phyloP scores from a whole-genome alignment of 2,113 vertebrate species.

The Pituophis catenifer region DNA sequence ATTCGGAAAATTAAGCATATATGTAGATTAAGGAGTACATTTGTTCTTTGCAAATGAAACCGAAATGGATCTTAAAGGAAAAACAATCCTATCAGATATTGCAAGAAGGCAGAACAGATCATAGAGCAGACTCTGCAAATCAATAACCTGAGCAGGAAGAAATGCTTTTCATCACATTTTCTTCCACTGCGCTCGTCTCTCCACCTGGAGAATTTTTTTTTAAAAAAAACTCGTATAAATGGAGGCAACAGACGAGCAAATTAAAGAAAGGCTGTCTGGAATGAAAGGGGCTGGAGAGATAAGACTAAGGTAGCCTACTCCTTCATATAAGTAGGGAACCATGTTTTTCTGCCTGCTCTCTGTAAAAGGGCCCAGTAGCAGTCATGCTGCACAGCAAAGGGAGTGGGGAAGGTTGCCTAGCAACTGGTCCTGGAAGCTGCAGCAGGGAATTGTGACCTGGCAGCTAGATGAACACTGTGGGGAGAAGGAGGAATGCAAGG shows the following conservation, averaged over 20 bases:
- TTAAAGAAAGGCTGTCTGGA: accelerated
- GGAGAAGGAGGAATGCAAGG: neutral
- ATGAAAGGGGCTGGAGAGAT: neutral
- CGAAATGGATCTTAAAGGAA: neutral
- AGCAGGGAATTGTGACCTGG: constrained; percentile 50
- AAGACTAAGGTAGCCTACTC: neutral
- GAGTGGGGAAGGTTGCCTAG: constrained; percentile 54
- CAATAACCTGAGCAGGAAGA: neutral
- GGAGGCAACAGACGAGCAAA: neutral
- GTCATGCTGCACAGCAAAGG: constrained; percentile 35
- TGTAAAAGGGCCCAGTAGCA: constrained; percentile 5
- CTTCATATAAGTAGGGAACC: neutral
- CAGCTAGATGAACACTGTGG: constrained; percentile 30
- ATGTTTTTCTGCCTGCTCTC: constrained; percentile 13
- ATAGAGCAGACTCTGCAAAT: neutral
- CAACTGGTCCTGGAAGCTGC: constrained; percentile 58
- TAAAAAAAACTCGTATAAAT: neutral
- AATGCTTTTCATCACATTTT: neutral
- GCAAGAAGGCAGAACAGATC: neutral
- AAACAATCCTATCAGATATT: neutral
- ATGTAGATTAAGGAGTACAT: neutral
- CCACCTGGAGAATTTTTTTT: neutral
- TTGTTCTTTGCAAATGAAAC: neutral
- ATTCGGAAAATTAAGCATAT: neutral
- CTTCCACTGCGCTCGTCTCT: neutral